These are phyloP conservation scores for Andinoacara biseriatus DNA, from an alignment of 2,113 vertebrate genomes.

Conservation along the genomic window DNA sequence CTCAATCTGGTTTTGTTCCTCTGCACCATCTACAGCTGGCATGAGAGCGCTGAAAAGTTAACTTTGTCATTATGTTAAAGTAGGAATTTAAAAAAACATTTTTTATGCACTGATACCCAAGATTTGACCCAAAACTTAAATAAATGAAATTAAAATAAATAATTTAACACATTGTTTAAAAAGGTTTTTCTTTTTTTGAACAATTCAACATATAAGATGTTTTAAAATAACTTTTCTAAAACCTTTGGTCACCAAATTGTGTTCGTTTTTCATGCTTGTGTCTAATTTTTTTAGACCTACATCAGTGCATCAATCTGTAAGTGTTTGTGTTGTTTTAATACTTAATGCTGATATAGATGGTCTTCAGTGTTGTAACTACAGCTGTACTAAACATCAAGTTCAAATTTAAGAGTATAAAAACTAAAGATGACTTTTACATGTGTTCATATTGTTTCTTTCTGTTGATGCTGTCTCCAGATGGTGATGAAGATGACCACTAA, in stretches of 20 bases:
- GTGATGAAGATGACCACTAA: conserved; percentile 69
- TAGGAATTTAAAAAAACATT: background rate
- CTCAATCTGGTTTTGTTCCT: too few relatives aligned
- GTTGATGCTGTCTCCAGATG: conserved; percentile 37
- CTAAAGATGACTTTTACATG: too few relatives aligned
- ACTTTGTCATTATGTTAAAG: too few relatives aligned
- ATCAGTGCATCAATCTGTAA: background rate
- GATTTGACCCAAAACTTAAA: too few relatives aligned
- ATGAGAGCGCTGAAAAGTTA: too few relatives aligned
- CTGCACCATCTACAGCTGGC: too few relatives aligned
- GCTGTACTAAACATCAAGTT: background rate
- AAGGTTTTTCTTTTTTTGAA: too few relatives aligned
- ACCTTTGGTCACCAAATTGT: background rate
- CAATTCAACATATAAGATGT: background rate
- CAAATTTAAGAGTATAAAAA: background rate
- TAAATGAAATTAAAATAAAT: too few relatives aligned
- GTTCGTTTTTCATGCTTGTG: background rate
- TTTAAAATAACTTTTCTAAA: background rate
- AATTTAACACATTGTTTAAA: too few relatives aligned
- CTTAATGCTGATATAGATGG: background rate
- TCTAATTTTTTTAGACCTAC: background rate
- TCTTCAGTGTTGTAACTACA: background rate
- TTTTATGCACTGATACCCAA: background rate
- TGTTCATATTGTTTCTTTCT: background rate
- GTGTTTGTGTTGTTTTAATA: background rate